Conservation (phyloP, 2,113 vertebrate genomes). For the Fulmarus glacialis region DNA sequence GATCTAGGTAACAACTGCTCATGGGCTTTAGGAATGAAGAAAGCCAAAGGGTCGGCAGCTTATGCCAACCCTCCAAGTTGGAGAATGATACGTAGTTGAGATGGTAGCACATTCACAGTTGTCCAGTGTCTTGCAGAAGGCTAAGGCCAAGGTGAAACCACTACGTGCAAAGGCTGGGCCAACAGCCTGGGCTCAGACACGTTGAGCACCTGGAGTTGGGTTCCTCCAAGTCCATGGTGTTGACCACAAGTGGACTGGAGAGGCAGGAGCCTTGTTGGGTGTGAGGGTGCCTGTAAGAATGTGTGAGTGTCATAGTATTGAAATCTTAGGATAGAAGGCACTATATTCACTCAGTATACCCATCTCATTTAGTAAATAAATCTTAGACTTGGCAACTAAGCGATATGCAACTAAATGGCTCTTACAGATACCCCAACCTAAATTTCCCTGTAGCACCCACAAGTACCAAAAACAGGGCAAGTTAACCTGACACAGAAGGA, state of each 20-base stretch:
- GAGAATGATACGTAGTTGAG: not conserved
- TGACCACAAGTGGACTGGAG: not conserved
- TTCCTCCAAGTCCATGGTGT: not conserved
- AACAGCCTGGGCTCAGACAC: rapidly evolving
- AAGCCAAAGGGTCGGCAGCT: not conserved
- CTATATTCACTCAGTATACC: not conserved
- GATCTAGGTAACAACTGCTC: not conserved
- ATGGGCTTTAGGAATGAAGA: not conserved
- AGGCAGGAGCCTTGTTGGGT: not conserved
- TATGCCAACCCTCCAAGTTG: rapidly evolving
- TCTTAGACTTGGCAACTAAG: not conserved
- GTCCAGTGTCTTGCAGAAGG: not conserved
- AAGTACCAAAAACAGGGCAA: not conserved
- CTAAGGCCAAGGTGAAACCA: not conserved
- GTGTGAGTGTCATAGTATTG: not conserved
- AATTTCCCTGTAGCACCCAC: not conserved
- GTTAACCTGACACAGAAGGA: not conserved
- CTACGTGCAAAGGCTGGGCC: not conserved
- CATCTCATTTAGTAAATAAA: not conserved
- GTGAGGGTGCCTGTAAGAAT: not conserved
- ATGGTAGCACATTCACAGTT: not conserved
- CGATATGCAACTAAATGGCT: not conserved
- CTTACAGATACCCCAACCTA: not conserved
- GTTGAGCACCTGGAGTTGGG: not conserved
- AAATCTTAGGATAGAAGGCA: not conserved